Conservation (phyloP, 2,797 vertebrate genomes). For the Jordanella pulchra region DNA sequence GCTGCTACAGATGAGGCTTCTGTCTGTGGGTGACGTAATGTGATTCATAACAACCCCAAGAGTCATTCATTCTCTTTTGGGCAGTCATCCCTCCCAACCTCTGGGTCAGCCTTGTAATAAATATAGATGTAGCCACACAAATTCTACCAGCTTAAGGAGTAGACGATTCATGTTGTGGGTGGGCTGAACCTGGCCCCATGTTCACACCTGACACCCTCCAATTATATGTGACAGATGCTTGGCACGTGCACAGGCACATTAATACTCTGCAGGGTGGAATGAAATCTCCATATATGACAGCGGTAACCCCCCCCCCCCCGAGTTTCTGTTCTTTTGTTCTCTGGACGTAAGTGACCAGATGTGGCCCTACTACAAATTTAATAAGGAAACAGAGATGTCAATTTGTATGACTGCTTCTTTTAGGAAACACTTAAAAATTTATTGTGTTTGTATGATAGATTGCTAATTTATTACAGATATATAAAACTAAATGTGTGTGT, state of each 20-base stretch:
- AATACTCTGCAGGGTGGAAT: slow-evolving; percentile 66
- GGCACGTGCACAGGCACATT: slow-evolving; percentile 75
- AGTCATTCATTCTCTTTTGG: slow-evolving; percentile 59
- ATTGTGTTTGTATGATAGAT: slow-evolving; percentile 13
- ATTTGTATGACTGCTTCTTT: slow-evolving; percentile 18
- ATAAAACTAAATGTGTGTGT: slow-evolving; percentile 14
- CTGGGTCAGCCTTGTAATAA: slow-evolving; percentile 69
- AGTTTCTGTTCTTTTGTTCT: slow-evolving; percentile 73
- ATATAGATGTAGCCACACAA: slow-evolving; percentile 74
- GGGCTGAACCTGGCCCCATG: slow-evolving; percentile 75
- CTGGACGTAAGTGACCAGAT: slow-evolving; percentile 77
- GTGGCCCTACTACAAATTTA: slow-evolving; percentile 82
- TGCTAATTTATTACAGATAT: slow-evolving; percentile 1
- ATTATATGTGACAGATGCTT: slow-evolving; percentile 80
- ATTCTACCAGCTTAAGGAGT: slow-evolving; percentile 67
- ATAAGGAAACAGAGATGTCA: slow-evolving; percentile 71
- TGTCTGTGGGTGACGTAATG: slow-evolving; percentile 20
- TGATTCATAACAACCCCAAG: slow-evolving; percentile 64
- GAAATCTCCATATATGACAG: slow-evolving; percentile 74
- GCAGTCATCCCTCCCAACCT: slow-evolving; percentile 53
- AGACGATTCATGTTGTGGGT: slow-evolving; percentile 73
- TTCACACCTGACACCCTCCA: slow-evolving; percentile 82
- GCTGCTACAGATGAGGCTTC: slow-evolving; percentile 38
- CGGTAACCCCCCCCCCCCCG: slow-evolving; percentile 27
- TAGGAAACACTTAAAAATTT: slow-evolving; percentile 18